Base-by-base conservation (phyloP, 2,113 vertebrate species). In the Mus spicilegus region DNA sequence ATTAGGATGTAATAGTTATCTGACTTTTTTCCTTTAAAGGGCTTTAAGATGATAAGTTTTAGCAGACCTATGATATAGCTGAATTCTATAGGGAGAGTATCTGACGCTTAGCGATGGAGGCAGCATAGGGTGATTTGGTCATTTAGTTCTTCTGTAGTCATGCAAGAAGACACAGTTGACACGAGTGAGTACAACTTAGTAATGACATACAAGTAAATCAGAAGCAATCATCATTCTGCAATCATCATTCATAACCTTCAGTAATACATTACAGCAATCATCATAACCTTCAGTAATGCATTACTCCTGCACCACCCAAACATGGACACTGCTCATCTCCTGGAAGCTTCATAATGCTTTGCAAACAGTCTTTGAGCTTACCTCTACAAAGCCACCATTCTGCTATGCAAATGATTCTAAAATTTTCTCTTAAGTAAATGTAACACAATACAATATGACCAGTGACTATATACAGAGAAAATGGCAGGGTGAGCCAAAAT, bases 401-500 rank as follows among this genome's bases (percentile, higher is more conserved):
- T 90, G 69, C 36, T 24, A 20, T 20, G 20, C 46, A 69, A 28
- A 46, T 58, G 22, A 78, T 88, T 63, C 75, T 93, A 77, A 42
- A 90, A 75, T 70, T 51, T n/a, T 89, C 33, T 90, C 70, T 86
- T n/a, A 67, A 9, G 51, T 19, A 58, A 51, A 54, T 33, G n/a
- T 88, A 39, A 70, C 13, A 81, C 20, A 87, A 51, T 51, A 36
- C n/a, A 70, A n/a, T 69, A 33, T 20, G 39, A 20, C 8, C 42
- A 92, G 14, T 46, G n/a, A 93, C 30, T 78, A 56, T 93, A 90
- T 26, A 5, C 67, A 70, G 19, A 89, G 13, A 89, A 90, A 87
- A 28, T 77, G n/a, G 24, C 9, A 56, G 12, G 8, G 3, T 36
- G 42, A 33, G 75, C 5, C 20, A 28, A 69, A 13, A 26, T 78